phyloP scores from a whole-genome alignment of 2,797 vertebrate species.

The Eutrigla gurnardus region DNA sequence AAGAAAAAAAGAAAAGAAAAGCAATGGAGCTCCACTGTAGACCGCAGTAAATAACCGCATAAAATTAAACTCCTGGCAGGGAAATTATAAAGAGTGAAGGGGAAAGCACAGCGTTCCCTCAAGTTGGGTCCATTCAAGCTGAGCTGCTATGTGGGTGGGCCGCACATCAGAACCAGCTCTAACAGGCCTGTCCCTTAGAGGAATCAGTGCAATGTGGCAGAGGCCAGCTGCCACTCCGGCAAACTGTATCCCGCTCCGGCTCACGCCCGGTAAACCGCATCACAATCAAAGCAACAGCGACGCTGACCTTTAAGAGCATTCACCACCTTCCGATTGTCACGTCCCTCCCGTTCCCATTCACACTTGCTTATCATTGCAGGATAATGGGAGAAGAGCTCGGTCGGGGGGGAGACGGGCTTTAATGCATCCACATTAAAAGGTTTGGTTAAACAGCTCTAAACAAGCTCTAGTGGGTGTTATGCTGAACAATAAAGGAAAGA shows the following conservation, averaged over 20 bases:
- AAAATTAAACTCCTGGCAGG: slow-evolving; percentile 73
- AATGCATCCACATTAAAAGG: slow-evolving; percentile 24
- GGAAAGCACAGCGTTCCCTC: slow-evolving; percentile 68
- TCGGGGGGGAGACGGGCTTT: background rate
- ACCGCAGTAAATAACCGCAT: slow-evolving; percentile 76
- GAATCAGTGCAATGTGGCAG: slow-evolving; percentile 56
- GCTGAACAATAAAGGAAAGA: slow-evolving; percentile 35
- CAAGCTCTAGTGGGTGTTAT: slow-evolving; percentile 32
- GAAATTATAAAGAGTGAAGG: slow-evolving; percentile 52
- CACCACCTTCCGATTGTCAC: slow-evolving; percentile 48
- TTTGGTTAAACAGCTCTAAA: slow-evolving; percentile 48
- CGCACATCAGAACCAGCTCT: slow-evolving; percentile 73
- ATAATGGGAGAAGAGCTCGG: slow-evolving; percentile 49
- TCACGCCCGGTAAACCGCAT: slow-evolving; percentile 60
- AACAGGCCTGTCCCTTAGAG: slow-evolving; percentile 52
- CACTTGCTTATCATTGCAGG: slow-evolving; percentile 56
- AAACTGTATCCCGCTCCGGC: slow-evolving; percentile 38
- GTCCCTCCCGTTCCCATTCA: slow-evolving; percentile 45
- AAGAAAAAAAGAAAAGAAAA: background rate
- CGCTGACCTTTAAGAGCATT: slow-evolving; percentile 55
- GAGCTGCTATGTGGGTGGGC: slow-evolving; percentile 80
- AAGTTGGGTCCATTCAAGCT: slow-evolving; percentile 56
- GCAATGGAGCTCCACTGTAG: slow-evolving; percentile 56
- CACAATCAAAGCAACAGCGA: slow-evolving; percentile 39
- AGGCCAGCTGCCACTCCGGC: slow-evolving; percentile 57